A percentile compares a stretch with the other conserved stretches of the same genome.
Evolutionary conservation across 2,113 vertebrate species (phyloP).

Genomic region (Dromas ardeola): DNA sequence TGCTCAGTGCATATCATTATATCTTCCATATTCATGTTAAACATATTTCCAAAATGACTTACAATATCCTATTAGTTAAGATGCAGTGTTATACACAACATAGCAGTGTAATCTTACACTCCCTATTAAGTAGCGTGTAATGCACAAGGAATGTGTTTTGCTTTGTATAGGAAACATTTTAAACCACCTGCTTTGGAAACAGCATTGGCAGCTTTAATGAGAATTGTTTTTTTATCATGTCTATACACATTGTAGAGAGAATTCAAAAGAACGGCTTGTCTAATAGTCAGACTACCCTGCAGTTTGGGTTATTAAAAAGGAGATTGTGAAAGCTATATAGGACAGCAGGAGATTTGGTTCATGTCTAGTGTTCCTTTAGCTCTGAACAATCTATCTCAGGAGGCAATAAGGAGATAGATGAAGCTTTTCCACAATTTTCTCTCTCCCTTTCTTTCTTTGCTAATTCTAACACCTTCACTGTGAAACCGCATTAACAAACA

Average conservation of each 20-base stretch:
- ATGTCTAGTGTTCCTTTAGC: conserved; percentile 62
- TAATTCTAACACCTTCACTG: conserved; percentile 67
- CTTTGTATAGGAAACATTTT: conserved; percentile 56
- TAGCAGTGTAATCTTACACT: conserved; percentile 33
- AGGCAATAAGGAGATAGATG: conserved; percentile 73
- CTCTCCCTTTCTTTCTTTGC: conserved; percentile 33
- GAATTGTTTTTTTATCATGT: conserved; percentile 65
- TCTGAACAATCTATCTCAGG: conserved; percentile 68
- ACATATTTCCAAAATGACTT: conserved; percentile 56
- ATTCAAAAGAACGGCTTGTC: conserved; percentile 58
- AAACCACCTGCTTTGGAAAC: conserved; percentile 62
- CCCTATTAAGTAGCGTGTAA: conserved; percentile 54
- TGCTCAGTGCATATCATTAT: conserved; percentile 38
- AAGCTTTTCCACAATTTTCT: conserved; percentile 61
- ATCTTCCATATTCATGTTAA: conserved; percentile 60
- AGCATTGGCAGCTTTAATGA: conserved; percentile 72
- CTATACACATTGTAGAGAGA: conserved; percentile 53
- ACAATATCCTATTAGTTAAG: conserved; percentile 55
- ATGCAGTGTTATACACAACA: conserved; percentile 36
- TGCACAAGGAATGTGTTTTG: conserved; percentile 44
- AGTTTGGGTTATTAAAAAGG: conserved; percentile 71
- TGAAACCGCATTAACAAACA: conserved; percentile 68
- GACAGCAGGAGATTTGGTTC: conserved; percentile 73
- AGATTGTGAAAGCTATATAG: conserved; percentile 72
- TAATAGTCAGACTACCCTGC: conserved; percentile 62